A percentile compares a stretch with the other conserved stretches of the same genome.
These are phyloP conservation scores for Nebria salina DNA, from an alignment of 2,888 invertebrate genomes.

Conservation along the genomic window DNA sequence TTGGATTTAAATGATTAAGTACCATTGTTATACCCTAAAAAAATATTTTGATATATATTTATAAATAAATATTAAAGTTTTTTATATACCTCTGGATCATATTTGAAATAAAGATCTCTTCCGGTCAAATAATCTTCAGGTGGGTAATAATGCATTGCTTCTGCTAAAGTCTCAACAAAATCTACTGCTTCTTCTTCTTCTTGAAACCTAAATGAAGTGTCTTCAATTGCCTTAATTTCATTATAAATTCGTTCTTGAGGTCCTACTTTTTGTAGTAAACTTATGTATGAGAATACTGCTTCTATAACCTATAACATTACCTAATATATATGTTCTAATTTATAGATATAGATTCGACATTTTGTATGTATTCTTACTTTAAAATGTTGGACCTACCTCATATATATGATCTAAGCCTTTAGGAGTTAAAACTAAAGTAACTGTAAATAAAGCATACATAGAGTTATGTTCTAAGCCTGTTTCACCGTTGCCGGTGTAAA, in stretches of 20 bases:
- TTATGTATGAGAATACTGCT: slow-evolving; percentile 82
- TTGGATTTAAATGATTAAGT: slow-evolving; percentile 70
- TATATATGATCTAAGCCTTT: slow-evolving; percentile 77
- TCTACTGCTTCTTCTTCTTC: slow-evolving; percentile 78
- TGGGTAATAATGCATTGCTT: slow-evolving; percentile 83
- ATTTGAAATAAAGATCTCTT: slow-evolving; percentile 77
- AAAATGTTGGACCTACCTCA: slow-evolving; percentile 61
- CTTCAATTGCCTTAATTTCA: slow-evolving; percentile 80
- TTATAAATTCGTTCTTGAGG: slow-evolving; percentile 75
- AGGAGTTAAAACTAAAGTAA: slow-evolving; percentile 80
- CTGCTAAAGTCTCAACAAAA: slow-evolving; percentile 79
- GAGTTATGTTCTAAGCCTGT: slow-evolving; percentile 83
- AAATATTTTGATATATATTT: too few species aligned
- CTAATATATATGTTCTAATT: not conserved
- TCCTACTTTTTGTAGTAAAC: slow-evolving; percentile 73
- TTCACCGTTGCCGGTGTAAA: slow-evolving; percentile 77
- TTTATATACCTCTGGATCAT: slow-evolving; percentile 70
- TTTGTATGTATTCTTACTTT: too few species aligned
- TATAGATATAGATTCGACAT: too few species aligned
- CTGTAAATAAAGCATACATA: slow-evolving; percentile 78
- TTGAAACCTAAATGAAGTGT: slow-evolving; percentile 76
- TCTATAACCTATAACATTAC: slow-evolving; percentile 71
- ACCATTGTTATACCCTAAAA: slow-evolving; percentile 69
- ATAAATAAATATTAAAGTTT: not conserved
- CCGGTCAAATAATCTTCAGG: slow-evolving; percentile 84